Evolutionary conservation across 1,140 invertebrate species (phyloP).

Genomic region (Apis dorsata): DNA sequence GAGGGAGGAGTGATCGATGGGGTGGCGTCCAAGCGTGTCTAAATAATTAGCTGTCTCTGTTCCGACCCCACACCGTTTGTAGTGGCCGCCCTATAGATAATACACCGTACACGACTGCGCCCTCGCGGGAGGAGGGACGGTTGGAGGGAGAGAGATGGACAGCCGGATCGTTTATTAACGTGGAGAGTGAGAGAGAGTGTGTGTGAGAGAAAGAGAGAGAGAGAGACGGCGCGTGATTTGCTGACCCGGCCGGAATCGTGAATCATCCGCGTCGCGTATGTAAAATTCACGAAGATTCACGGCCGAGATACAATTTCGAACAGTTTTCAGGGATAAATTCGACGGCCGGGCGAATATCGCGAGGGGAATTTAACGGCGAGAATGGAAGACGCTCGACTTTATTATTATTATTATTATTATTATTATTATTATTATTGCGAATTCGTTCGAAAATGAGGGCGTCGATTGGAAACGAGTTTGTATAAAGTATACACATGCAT

Average conservation of each 20-base stretch:
- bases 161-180: constrained; percentile 8
- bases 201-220: neutral
- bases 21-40: constrained; percentile 78
- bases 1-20: constrained; percentile 76
- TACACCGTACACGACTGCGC: constrained; percentile 64
- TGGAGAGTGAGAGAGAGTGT: neutral
- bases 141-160: neutral
- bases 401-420: no score
- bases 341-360: neutral
- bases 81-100: constrained; percentile 72
- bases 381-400: no score
- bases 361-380: no score
- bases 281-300: constrained; percentile 55
- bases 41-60: constrained; percentile 80
- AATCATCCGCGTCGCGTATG: constrained; percentile 52
- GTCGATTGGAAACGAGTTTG: no score
- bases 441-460: no score
- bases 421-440: no score
- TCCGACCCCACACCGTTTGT: constrained; percentile 75
- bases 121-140: constrained; percentile 40
- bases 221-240: constrained; percentile 49
- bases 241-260: constrained; percentile 47
- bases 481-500: no score
- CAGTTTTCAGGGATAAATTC: constrained; percentile 41
- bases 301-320: constrained; percentile 42